A percentile compares a stretch with the other conserved stretches of the same genome.
phyloP scores from a whole-genome alignment of 2,113 vertebrate genomes.

The Apodemus sylvaticus region DNA sequence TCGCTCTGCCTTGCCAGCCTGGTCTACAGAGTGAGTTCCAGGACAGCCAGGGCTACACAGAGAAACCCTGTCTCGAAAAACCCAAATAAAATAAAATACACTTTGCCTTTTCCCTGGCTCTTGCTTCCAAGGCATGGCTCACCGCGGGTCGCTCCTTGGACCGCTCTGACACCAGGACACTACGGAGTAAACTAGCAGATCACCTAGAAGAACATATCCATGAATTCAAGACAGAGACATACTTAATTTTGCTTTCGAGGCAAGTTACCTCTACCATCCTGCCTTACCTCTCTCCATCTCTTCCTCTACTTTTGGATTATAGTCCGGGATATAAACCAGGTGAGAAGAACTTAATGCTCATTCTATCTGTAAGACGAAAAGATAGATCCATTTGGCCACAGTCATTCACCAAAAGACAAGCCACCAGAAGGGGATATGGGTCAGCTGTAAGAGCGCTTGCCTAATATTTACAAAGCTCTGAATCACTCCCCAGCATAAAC shows the following conservation, averaged over 20 bases:
- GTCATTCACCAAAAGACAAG: neutral
- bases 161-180: neutral
- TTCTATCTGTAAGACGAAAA: neutral
- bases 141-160: neutral
- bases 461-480: neutral
- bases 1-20: neutral
- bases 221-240: neutral
- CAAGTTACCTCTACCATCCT: neutral
- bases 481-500: neutral
- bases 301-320: neutral
- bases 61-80: too few relatives aligned
- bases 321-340: neutral
- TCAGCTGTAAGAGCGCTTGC: neutral
- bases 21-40: too few relatives aligned
- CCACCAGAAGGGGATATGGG: neutral
- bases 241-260: neutral
- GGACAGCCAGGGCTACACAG: too few relatives aligned
- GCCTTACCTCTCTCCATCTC: neutral
- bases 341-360: neutral
- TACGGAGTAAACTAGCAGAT: neutral
- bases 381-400: neutral
- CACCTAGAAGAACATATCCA: neutral
- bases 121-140: neutral
- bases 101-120: neutral
- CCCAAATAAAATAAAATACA: too few relatives aligned